Conservation (phyloP, 2,113 vertebrate species). For the human region GRCh38 chr14:38616001-38616500, state of each 20-base stretch:
- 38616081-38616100: constrained; percentile 51
- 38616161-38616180: constrained; percentile 58
- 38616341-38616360: background rate
- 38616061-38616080: constrained; percentile 43
- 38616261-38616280: constrained; percentile 33
- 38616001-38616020: constrained; percentile 30
- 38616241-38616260: constrained; percentile 43
- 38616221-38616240: constrained; percentile 36
- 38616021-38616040: constrained; percentile 51
- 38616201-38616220: constrained; percentile 39
- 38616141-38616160: constrained; percentile 55
- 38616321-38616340: background rate
- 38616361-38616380: background rate
- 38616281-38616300: constrained; percentile 7
- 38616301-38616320: constrained; percentile 1
- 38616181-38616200: background rate
- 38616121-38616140: constrained; percentile 45
- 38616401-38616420: background rate
- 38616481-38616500: background rate
- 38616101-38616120: constrained; percentile 42
- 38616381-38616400: background rate
- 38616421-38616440: background rate
- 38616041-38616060: constrained; percentile 57
- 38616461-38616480: background rate
- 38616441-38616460: constrained; percentile 16